phyloP scores from a whole-genome alignment of 2,888 invertebrate species.

The Parnassius smintheus region DNA sequence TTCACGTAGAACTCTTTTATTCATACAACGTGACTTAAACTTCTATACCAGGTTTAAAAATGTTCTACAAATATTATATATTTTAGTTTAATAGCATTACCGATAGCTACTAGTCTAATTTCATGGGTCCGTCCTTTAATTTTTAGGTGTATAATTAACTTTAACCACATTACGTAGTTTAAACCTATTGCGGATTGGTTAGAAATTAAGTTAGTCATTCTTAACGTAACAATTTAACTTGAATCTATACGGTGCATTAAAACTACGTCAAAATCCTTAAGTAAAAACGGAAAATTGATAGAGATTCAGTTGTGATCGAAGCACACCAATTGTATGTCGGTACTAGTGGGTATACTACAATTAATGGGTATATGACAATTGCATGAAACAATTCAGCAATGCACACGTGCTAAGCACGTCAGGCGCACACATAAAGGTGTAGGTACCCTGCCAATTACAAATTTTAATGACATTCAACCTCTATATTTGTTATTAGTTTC shows the following conservation, averaged over 20 bases:
- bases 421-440: no score
- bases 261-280: slow-evolving; percentile 1
- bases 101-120: slow-evolving; percentile 35
- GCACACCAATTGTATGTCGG: no score
- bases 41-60: slow-evolving; percentile 6
- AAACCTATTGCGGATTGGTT: slow-evolving; percentile 40
- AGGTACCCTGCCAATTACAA: no score
- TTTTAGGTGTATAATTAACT: slow-evolving; percentile 37
- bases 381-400: no score
- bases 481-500: no score
- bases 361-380: no score
- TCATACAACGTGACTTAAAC: slow-evolving; percentile 15
- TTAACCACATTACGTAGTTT: slow-evolving; percentile 38
- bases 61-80: slow-evolving; percentile 21
- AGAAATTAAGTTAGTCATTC: slow-evolving; percentile 23
- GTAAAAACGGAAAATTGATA: background rate
- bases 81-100: slow-evolving; percentile 31
- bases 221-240: slow-evolving; percentile 12
- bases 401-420: no score
- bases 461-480: no score
- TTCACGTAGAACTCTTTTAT: slow-evolving; percentile 2
- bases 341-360: no score
- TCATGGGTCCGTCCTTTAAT: slow-evolving; percentile 45
- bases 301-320: no score
- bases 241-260: slow-evolving; percentile 12